phyloP scores from a whole-genome alignment of 2,113 vertebrate genomes.

The Craseonycteris thonglongyai region DNA sequence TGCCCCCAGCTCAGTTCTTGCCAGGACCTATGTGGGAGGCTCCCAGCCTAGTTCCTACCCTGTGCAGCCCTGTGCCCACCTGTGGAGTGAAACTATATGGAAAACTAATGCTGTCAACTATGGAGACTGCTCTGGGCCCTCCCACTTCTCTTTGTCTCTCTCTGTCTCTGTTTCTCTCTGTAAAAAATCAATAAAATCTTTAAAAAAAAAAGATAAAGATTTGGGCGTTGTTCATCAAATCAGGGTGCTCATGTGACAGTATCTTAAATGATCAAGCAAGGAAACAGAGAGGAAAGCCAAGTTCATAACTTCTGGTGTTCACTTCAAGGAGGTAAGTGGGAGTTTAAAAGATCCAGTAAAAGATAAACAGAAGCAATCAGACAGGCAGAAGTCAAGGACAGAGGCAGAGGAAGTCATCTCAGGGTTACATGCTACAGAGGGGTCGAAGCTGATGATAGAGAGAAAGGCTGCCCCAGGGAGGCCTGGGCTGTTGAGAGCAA shows the following conservation, averaged over 20 bases:
- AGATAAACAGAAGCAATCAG: not conserved
- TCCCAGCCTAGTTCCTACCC: too few species aligned
- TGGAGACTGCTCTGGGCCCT: too few species aligned
- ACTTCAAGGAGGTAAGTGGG: not conserved
- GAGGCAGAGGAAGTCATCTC: not conserved
- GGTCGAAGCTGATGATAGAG: not conserved
- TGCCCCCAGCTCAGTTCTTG: too few species aligned
- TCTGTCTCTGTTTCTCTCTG: too few species aligned
- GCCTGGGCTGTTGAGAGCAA: not conserved
- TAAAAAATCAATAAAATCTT: too few species aligned
- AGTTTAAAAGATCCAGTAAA: not conserved
- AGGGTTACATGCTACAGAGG: not conserved
- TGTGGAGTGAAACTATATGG: too few species aligned
- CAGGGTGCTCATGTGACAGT: not conserved
- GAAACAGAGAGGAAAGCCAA: not conserved
- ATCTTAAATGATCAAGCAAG: not conserved
- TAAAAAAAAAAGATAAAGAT: slow-evolving; percentile 17
- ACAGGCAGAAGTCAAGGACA: not conserved
- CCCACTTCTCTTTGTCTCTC: too few species aligned
- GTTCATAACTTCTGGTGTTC: not conserved
- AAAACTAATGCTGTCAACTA: too few species aligned
- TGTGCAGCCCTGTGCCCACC: too few species aligned
- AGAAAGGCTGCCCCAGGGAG: not conserved
- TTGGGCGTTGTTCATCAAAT: not conserved
- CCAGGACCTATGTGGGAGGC: too few species aligned